These are phyloP conservation scores for Lasioglossum marginatum DNA, from an alignment of 2,888 invertebrate species.

Conservation along the genomic window DNA sequence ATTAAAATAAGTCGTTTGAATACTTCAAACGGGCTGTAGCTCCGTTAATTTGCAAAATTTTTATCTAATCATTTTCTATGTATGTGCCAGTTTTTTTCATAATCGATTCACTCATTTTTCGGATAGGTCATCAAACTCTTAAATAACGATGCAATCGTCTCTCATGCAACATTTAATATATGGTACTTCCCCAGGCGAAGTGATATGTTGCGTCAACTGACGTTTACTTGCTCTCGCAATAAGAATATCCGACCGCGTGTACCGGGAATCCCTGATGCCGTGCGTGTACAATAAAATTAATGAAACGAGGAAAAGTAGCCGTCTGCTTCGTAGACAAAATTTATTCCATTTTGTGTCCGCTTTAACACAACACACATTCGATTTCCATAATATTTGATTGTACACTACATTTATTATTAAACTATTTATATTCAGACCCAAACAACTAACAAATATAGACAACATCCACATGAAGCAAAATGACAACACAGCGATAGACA, in stretches of 20 bases:
- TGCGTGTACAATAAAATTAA: not conserved
- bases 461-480: no score
- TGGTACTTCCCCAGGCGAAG: not conserved
- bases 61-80: no score
- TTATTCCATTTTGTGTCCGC: not conserved
- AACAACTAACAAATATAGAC: no score
- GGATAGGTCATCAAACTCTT: not conserved
- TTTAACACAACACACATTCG: not conserved
- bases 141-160: not conserved
- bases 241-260: not conserved
- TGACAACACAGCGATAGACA: no score
- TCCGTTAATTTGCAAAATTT: no score
- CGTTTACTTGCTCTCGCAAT: not conserved
- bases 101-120: not conserved
- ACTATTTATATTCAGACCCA: no score
- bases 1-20: no score
- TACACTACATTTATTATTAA: not conserved
- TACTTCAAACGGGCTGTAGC: no score
- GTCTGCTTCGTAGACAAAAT: no score
- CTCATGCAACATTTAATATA: not conserved
- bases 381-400: not conserved
- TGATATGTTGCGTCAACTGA: not conserved
- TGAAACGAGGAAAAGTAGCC: not conserved
- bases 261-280: not conserved
- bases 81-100: not conserved